Base-by-base conservation (phyloP, 2,113 vertebrate species). In the Oplegnathus fasciatus region DNA sequence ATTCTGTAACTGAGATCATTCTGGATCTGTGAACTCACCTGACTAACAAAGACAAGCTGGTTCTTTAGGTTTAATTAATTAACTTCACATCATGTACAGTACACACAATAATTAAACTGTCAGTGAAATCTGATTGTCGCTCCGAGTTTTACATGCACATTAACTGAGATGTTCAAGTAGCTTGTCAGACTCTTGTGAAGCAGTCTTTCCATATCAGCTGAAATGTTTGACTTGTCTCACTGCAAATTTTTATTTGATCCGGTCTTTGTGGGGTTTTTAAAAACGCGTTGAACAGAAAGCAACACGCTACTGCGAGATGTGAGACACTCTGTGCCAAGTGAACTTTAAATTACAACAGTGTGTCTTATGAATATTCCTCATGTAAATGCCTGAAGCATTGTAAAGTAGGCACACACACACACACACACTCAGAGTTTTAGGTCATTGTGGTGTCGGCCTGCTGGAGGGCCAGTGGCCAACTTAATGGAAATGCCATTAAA, bases 401-500 rank as follows among this genome's bases (percentile, higher is more conserved):
- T 67, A 11, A 4, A 5, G n/a, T 10, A 54, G 14, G 1, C 40
- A 18, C 9, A 62, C 30, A 48, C 50, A 26, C 58, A 58, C 42
- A 44, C 54, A 32, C 62, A 30, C 55, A 54, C 32, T 28, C 40
- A 54, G 18, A 54, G 9, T 40, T 44, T 52, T 9, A 26, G 69
- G 58, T 71, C 5, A 0, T 24, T 65, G 74, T 75, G 75, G 71
- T 78, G 57, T 67, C 32, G 18, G 64, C 60, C 83, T 87, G 60
- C 82, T 85, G 50, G 17, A 78, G 60, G 42, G 37, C 66, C 50
- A 14, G 55, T 46, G 58, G 62, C 42, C 82, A 82, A 82, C 86
- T 85, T 94, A 93, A 95, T 92, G 91, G 93, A 93, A 93, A 90
- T 79, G 83, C 60, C 88, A 92, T 94, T 89, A 92, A 92, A 94